Conservation (phyloP, 2,113 vertebrate species). For the Erythrocercus mccallii region DNA sequence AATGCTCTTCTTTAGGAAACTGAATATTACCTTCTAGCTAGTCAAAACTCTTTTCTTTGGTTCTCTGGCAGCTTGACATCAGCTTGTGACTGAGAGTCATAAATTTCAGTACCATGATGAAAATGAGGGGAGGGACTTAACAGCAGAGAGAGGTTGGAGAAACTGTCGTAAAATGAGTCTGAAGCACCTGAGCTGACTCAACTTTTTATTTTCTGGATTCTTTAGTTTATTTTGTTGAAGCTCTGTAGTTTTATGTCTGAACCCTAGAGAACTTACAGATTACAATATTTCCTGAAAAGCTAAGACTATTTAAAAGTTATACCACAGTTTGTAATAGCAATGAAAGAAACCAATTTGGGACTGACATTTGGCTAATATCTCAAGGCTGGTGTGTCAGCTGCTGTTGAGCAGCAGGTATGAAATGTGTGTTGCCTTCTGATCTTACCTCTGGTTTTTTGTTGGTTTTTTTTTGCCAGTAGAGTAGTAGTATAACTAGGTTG, state of each 20-base stretch:
- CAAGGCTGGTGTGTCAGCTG: neutral
- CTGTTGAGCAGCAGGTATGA: neutral
- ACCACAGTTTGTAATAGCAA: neutral
- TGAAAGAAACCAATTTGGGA: neutral
- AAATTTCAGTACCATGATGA: neutral
- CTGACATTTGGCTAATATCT: neutral
- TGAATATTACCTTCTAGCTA: neutral
- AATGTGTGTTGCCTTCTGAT: neutral
- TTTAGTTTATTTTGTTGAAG: neutral
- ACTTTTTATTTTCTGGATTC: neutral
- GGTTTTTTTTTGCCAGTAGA: neutral
- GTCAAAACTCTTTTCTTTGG: neutral
- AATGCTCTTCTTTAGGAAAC: neutral
- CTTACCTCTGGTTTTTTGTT: neutral
- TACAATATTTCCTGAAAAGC: neutral
- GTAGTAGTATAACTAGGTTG: constrained; percentile 15
- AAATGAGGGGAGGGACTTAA: neutral
- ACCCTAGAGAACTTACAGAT: neutral
- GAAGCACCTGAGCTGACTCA: neutral
- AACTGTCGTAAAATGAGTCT: neutral
- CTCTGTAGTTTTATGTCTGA: neutral
- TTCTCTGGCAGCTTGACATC: neutral
- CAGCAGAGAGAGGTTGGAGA: neutral
- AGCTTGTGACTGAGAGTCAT: neutral
- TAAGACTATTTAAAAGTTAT: neutral